These are phyloP conservation scores for Leptinotarsa haldemani DNA, from an alignment of 2,888 invertebrate genomes.

Conservation along the genomic window DNA sequence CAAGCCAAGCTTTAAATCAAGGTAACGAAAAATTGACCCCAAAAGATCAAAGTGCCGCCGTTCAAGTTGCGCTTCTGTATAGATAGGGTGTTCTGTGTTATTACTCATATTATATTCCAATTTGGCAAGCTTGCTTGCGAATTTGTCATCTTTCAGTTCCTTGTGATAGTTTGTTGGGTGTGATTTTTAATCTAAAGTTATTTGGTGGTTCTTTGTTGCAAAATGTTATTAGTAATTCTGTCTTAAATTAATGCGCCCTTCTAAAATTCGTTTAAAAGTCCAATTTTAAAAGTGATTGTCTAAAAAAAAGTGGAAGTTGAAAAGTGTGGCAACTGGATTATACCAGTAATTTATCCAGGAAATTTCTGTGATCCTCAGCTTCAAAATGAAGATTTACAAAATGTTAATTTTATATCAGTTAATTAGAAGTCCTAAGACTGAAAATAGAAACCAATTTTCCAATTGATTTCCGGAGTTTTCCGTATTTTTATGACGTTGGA, in stretches of 20 bases:
- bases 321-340: slow-evolving; percentile 9
- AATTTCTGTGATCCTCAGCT: slow-evolving; percentile 29
- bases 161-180: not conserved
- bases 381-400: slow-evolving; percentile 64
- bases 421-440: slow-evolving; percentile 66
- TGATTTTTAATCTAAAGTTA: not conserved
- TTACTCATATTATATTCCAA: too few species aligned
- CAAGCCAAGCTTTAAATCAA: too few species aligned
- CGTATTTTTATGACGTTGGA: slow-evolving; percentile 49
- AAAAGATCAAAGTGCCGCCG: too few species aligned
- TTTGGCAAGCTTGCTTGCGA: too few species aligned
- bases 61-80: too few species aligned
- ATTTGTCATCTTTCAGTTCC: too few species aligned
- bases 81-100: too few species aligned
- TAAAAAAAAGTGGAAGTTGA: not conserved
- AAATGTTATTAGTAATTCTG: not conserved
- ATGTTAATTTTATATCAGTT: slow-evolving; percentile 60
- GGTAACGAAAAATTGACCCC: too few species aligned
- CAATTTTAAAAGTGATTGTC: slow-evolving; percentile 24
- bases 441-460: slow-evolving; percentile 45
- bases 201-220: not conserved
- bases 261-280: slow-evolving; percentile 44
- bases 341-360: slow-evolving; percentile 22
- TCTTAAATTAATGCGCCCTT: slow-evolving; percentile 40
- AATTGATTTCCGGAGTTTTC: slow-evolving; percentile 43